phyloP scores from a whole-genome alignment of 2,113 vertebrate genomes.

The Pluvialis apricaria region DNA sequence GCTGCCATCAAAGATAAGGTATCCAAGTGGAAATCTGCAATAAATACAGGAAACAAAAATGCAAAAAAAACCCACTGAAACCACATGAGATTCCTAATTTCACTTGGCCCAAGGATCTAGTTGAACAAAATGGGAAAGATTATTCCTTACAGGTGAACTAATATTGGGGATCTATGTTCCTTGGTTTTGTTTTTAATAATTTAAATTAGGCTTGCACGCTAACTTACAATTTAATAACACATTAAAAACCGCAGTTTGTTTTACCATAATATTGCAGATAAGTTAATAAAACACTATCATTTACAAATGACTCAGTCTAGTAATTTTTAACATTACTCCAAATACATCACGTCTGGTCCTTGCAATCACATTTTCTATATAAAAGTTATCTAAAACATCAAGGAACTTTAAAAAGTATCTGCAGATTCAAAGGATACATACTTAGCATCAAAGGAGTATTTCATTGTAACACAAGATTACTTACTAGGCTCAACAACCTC shows the following conservation, averaged over 20 bases:
- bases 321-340: slow-evolving; percentile 16
- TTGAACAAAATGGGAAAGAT: slow-evolving; percentile 43
- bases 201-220: slow-evolving; percentile 8
- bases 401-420: not conserved
- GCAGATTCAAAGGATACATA: slow-evolving; percentile 15
- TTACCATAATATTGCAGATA: slow-evolving; percentile 29
- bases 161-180: slow-evolving; percentile 1
- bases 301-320: slow-evolving; percentile 10
- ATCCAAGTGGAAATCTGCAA: slow-evolving; percentile 71
- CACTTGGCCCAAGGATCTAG: slow-evolving; percentile 64
- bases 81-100: slow-evolving; percentile 66
- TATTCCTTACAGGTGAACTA: slow-evolving; percentile 16
- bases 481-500: slow-evolving; percentile 15
- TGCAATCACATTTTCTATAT: slow-evolving; percentile 14
- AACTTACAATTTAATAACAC: slow-evolving; percentile 33
- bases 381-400: slow-evolving; percentile 22
- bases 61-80: slow-evolving; percentile 72
- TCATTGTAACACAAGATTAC: not conserved
- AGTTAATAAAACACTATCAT: not conserved
- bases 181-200: slow-evolving; percentile 11
- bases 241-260: slow-evolving; percentile 4
- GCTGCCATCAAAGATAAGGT: slow-evolving; percentile 72
- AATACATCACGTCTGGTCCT: not conserved
- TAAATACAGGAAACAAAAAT: slow-evolving; percentile 72
- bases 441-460: slow-evolving; percentile 8